Evolutionary conservation across 2,888 invertebrate genomes (phyloP).

Genomic region (Icerya purchasi): DNA sequence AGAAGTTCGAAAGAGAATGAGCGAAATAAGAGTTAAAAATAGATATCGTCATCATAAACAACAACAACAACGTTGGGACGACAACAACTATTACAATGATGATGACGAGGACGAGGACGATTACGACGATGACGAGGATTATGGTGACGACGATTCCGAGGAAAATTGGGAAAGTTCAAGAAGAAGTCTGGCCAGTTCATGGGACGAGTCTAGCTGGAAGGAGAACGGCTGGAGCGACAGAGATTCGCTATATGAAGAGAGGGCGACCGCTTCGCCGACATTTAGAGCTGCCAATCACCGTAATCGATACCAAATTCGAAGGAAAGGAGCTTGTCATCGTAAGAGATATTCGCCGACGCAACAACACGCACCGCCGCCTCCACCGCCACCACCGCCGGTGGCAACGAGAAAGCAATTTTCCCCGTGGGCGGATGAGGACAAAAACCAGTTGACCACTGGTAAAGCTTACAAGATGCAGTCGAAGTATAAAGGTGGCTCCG

Average conservation of each 20-base stretch:
- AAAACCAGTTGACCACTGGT: constrained; percentile 9
- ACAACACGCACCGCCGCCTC: no score
- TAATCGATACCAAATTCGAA: constrained; percentile 20
- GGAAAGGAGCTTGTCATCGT: constrained; percentile 22
- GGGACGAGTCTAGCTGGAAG: constrained; percentile 20
- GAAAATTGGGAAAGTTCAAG: constrained; percentile 21
- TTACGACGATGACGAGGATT: constrained; percentile 19
- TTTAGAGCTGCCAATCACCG: constrained; percentile 72
- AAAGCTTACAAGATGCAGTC: neutral
- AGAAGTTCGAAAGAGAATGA: neutral
- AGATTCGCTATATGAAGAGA: constrained; percentile 22
- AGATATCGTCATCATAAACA: neutral
- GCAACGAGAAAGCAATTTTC: constrained; percentile 29
- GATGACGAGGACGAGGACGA: neutral
- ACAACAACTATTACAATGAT: constrained; percentile 3
- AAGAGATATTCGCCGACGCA: constrained; percentile 23
- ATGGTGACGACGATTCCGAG: constrained; percentile 22
- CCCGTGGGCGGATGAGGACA: constrained; percentile 54
- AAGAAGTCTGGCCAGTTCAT: constrained; percentile 18
- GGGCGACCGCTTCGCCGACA: constrained; percentile 24
- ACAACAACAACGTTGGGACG: constrained; percentile 5
- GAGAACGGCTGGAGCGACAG: constrained; percentile 23
- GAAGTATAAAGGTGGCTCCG: neutral
- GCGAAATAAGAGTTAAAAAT: neutral
- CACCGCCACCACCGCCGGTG: no score